These are phyloP conservation scores for Tetranychus piercei DNA, from an alignment of 2,888 invertebrate genomes.

Conservation along the genomic window DNA sequence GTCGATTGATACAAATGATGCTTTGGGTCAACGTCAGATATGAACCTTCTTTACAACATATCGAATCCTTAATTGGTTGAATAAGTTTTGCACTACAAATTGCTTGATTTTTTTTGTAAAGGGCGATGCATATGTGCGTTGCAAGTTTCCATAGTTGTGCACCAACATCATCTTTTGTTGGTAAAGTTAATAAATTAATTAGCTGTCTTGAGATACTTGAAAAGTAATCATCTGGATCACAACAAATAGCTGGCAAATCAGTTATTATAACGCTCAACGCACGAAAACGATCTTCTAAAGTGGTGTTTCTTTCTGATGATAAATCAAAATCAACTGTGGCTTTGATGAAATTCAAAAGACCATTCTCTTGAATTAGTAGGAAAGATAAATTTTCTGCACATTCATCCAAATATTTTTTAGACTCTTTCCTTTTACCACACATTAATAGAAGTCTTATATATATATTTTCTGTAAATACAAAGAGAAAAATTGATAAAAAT, in stretches of 20 bases:
- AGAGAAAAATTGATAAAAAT: no score
- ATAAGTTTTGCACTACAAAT: not conserved
- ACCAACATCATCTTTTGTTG: not conserved
- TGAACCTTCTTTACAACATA: not conserved
- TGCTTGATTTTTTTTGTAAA: not conserved
- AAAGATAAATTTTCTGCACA: not conserved
- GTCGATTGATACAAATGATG: not conserved
- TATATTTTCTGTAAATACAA: not conserved
- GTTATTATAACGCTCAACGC: slow-evolving; percentile 15
- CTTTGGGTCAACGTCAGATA: not conserved
- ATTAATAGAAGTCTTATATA: not conserved
- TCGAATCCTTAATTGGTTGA: not conserved
- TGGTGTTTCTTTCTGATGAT: slow-evolving; percentile 18
- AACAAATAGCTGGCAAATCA: slow-evolving; percentile 10
- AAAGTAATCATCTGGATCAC: slow-evolving; percentile 8
- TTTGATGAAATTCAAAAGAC: slow-evolving; percentile 14
- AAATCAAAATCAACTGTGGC: slow-evolving; percentile 19
- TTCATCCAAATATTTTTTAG: not conserved
- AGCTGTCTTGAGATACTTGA: not conserved
- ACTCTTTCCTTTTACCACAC: not conserved
- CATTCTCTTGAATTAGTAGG: slow-evolving; percentile 7
- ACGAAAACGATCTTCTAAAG: slow-evolving; percentile 13
- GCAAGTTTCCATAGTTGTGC: not conserved
- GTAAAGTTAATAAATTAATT: not conserved
- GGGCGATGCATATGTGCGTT: not conserved